Conservation (phyloP, 2,888 invertebrate species). For the Sinopyrophorus schimmeli region DNA sequence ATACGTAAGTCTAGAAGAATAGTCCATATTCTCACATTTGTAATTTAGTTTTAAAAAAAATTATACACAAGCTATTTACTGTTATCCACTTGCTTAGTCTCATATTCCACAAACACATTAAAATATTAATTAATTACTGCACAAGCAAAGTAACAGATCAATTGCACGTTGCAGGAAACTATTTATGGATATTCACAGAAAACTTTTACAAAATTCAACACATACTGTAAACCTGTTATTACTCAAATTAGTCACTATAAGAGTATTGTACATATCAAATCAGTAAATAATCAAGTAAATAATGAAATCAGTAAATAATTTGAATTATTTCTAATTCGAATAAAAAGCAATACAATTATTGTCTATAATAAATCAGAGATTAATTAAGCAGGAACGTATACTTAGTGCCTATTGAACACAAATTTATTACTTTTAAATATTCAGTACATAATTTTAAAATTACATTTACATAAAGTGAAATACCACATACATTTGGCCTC, state of each 20-base stretch:
- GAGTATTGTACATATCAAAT: too few relatives aligned
- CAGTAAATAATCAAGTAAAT: too few relatives aligned
- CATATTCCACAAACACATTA: conserved; percentile 5
- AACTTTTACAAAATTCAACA: not conserved
- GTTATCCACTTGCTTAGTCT: conserved; percentile 19
- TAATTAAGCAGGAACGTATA: conserved; percentile 40
- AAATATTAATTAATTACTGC: conserved; percentile 35
- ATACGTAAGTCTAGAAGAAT: conserved; percentile 54
- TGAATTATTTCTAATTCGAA: too few relatives aligned
- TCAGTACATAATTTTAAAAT: conserved; percentile 28
- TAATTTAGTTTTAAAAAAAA: conserved; percentile 53
- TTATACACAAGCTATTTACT: conserved; percentile 50
- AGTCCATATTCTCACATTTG: conserved; percentile 54
- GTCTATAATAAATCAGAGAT: conserved; percentile 22
- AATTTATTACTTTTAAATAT: conserved; percentile 27
- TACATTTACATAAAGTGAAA: conserved; percentile 29
- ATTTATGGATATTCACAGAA: conserved; percentile 39
- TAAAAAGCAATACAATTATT: conserved; percentile 19
- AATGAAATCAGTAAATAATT: too few relatives aligned
- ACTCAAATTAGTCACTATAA: too few relatives aligned
- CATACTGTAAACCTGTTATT: conserved; percentile 3
- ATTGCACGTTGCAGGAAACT: conserved; percentile 49
- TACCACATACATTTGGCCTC: conserved; percentile 37
- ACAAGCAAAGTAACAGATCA: conserved; percentile 47
- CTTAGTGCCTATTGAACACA: conserved; percentile 39